Evolutionary conservation across 2,888 invertebrate species (phyloP).

Genomic region (Automeris io): DNA sequence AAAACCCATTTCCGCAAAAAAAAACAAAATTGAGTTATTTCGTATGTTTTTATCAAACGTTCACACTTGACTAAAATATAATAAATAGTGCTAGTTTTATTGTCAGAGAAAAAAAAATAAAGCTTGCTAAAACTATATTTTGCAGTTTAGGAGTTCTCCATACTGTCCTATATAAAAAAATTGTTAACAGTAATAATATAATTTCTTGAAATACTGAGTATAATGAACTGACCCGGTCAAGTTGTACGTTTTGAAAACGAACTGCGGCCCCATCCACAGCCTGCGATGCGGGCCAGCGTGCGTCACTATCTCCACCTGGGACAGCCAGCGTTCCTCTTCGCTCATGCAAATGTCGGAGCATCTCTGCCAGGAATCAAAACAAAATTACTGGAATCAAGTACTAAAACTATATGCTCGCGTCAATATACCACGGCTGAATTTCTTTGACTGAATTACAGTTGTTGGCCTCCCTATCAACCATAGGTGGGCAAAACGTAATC

Average conservation of each 20-base stretch:
- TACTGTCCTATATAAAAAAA: background rate
- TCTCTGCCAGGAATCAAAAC: conserved; percentile 44
- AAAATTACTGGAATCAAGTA: background rate
- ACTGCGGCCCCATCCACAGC: conserved; percentile 99
- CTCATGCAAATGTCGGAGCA: conserved; percentile 66
- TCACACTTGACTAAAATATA: too few relatives aligned
- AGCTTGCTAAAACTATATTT: too few relatives aligned
- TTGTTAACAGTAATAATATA: background rate
- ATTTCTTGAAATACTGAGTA: background rate
- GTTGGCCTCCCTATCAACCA: too few relatives aligned
- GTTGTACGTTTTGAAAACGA: conserved; percentile 96
- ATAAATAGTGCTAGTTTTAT: too few relatives aligned
- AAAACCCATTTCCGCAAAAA: too few relatives aligned
- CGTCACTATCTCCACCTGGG: conserved; percentile 98
- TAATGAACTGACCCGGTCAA: conserved; percentile 80
- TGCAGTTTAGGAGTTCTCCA: too few relatives aligned
- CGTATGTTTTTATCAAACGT: too few relatives aligned
- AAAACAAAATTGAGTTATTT: too few relatives aligned
- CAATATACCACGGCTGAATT: too few relatives aligned
- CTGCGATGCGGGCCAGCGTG: conserved; percentile 96
- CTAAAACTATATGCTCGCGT: background rate
- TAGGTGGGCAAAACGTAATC: too few relatives aligned
- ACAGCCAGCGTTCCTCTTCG: conserved; percentile 92
- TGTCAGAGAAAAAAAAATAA: too few relatives aligned
- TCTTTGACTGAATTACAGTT: too few relatives aligned